A percentile compares a stretch with the other conserved stretches of the same genome.
phyloP scores from a whole-genome alignment of 2,113 vertebrate species.

The Murina feae region DNA sequence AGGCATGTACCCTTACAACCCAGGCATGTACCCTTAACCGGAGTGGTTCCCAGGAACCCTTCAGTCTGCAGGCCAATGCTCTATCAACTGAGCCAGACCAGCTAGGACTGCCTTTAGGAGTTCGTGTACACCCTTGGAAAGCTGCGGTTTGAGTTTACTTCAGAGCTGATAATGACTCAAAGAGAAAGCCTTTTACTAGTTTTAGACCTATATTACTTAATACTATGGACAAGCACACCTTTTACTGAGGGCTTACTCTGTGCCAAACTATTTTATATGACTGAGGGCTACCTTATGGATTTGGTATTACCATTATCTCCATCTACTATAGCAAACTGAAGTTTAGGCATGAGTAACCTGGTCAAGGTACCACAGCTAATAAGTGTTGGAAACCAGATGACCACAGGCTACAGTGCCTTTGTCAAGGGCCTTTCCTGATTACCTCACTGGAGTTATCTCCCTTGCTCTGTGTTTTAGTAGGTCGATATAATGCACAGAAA shows the following conservation, averaged over 20 bases:
- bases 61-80: too few relatives aligned
- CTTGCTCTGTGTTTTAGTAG: background rate
- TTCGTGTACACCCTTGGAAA: background rate
- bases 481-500: background rate
- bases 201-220: background rate
- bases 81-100: too few relatives aligned
- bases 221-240: background rate
- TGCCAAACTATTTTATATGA: background rate
- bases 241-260: background rate
- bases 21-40: too few relatives aligned
- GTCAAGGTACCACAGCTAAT: background rate
- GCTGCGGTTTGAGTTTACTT: background rate
- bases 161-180: background rate
- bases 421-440: background rate
- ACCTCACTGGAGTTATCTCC: background rate
- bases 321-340: background rate
- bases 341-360: background rate
- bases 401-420: background rate
- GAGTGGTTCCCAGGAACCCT: too few relatives aligned
- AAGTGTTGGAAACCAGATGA: background rate
- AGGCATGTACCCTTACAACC: too few relatives aligned
- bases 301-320: background rate
- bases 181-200: background rate
- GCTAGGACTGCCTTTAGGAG: background rate
- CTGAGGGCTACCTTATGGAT: background rate